phyloP scores from a whole-genome alignment of 2,888 invertebrate genomes.

The Torymus auratus region DNA sequence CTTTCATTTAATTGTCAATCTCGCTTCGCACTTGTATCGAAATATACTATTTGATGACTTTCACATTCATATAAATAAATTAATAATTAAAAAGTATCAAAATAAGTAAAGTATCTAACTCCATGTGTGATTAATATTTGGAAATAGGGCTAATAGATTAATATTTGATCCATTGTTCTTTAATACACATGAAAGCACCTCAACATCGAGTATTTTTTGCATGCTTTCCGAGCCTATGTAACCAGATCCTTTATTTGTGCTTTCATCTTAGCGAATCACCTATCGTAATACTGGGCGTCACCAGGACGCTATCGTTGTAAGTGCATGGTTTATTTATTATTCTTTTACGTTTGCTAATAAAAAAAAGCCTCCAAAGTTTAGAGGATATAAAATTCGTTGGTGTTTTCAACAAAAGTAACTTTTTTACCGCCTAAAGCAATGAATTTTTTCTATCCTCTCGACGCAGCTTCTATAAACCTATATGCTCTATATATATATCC shows the following conservation, averaged over 20 bases:
- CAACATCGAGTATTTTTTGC: slow-evolving; percentile 19
- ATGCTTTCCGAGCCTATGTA: slow-evolving; percentile 45
- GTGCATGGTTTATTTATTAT: slow-evolving; percentile 70
- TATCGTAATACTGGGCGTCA: slow-evolving; percentile 73
- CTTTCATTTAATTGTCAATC: too few relatives aligned
- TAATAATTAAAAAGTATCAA: neutral
- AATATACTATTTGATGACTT: too few relatives aligned
- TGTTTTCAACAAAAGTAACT: neutral
- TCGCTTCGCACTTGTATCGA: too few relatives aligned
- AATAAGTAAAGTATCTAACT: neutral
- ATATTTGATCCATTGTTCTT: slow-evolving; percentile 12
- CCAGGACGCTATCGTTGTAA: slow-evolving; percentile 70
- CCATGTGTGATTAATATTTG: slow-evolving; percentile 37
- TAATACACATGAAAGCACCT: slow-evolving; percentile 4
- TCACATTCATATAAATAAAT: neutral
- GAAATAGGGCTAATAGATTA: neutral
- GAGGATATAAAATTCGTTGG: slow-evolving; percentile 15
- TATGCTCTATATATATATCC: too few relatives aligned
- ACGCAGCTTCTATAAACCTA: too few relatives aligned
- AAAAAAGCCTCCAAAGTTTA: neutral
- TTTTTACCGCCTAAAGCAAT: too few relatives aligned
- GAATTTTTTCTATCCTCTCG: too few relatives aligned
- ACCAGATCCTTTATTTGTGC: slow-evolving; percentile 53
- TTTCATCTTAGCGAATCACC: slow-evolving; percentile 71
- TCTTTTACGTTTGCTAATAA: slow-evolving; percentile 50